Base-by-base conservation (phyloP, 2,797 vertebrate species). In the Alcedo quadribrachys region DNA sequence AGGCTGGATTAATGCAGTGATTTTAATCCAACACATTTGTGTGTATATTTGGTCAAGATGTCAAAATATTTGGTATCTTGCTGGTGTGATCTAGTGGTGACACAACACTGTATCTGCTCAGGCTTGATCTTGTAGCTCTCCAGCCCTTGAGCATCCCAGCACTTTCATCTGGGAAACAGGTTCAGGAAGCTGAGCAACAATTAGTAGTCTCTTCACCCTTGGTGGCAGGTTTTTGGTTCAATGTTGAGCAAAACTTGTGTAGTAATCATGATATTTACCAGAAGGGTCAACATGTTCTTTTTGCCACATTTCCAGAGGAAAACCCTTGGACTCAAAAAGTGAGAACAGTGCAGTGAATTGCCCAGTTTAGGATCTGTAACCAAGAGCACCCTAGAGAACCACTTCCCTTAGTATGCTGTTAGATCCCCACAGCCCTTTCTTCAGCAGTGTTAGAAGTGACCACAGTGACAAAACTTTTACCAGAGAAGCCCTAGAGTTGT, bases 211-310 rank as follows among this genome's bases (percentile, higher is more conserved):
- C 46, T 66, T 28, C 12, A 84, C 19, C 30, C 55, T 89, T 62
- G n/a, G 32, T 28, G 81, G 42, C 18, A 57, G 15, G 10, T 42
- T 83, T 83, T 83, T 65, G 24, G 40, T 63, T 57, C 55, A 61
- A 2, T 5, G 18, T 42, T 60, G 71, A 76, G 14, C 16, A 90
- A 82, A 70, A 62, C 12, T 15, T 43, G 9, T 15, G 13, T 43
- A n/a, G 27, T 25, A 37, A 67, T 48, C 2, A 2, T 0, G 1
- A 6, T 37, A 0, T 37, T 76, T 78, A 40, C 43, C 1, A 0
- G 33, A 71, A 58, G 21, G 58, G 24, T 33, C 63, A 66, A 33
- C 5, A 12, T n/a, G 18, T 79, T 51, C 22, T 55, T 7, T 85
- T 37, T 62, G 54, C 16, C 28, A n/a, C 12, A 11, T 61, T 68